Conservation (phyloP, 2,113 vertebrate genomes). For the Phoxinus phoxinus region DNA sequence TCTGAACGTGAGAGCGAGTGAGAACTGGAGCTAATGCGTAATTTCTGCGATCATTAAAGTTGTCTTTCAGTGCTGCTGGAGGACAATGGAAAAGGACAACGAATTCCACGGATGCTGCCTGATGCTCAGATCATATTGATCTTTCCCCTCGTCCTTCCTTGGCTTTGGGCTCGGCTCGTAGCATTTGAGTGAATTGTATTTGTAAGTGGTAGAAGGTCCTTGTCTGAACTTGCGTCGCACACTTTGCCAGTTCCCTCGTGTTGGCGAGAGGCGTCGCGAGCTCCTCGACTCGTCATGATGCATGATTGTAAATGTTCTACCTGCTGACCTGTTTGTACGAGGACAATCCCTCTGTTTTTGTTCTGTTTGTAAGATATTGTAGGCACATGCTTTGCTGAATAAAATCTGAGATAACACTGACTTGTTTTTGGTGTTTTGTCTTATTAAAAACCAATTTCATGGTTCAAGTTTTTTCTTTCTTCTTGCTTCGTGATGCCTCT, state of each 20-base stretch:
- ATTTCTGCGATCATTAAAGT: background rate
- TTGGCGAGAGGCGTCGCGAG: conserved; percentile 11
- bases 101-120: conserved; percentile 59
- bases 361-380: conserved; percentile 75
- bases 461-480: background rate
- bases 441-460: background rate
- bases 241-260: background rate
- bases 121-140: conserved; percentile 86
- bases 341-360: conserved; percentile 78
- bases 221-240: background rate
- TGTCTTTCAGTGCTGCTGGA: conserved; percentile 10
- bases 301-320: conserved; percentile 77
- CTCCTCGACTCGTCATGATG: conserved; percentile 76
- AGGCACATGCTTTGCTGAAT: conserved; percentile 84
- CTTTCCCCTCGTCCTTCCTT: conserved; percentile 65
- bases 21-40: background rate
- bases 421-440: background rate
- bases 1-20: background rate
- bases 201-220: conserved; percentile 66
- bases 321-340: conserved; percentile 75
- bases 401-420: conserved; percentile 54
- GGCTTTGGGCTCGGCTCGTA: conserved; percentile 80
- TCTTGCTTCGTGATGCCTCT: background rate
- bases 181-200: conserved; percentile 75
- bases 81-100: conserved; percentile 18